Conservation (phyloP, 2,797 vertebrate species). For the Ataeniobius toweri region DNA sequence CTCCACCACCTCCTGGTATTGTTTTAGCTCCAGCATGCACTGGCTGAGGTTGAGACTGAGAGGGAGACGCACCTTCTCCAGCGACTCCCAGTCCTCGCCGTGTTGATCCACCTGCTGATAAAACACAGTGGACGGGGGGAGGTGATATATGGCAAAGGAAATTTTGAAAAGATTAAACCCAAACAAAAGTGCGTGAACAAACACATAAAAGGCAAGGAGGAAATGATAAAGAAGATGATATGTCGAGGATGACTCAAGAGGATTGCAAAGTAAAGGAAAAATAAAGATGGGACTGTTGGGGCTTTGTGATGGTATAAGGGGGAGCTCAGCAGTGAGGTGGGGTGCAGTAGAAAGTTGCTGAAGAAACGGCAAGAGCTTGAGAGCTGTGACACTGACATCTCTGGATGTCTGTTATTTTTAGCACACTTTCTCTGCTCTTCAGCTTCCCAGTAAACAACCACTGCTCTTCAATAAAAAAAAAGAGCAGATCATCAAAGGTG, state of each 20-base stretch:
- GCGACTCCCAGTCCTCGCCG: slow-evolving; percentile 79
- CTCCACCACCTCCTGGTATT: slow-evolving; percentile 75
- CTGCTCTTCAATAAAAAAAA: slow-evolving; percentile 40
- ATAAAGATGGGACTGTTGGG: slow-evolving; percentile 24
- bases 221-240: slow-evolving; percentile 4
- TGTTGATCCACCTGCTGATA: slow-evolving; percentile 56
- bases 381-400: slow-evolving; percentile 58
- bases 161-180: slow-evolving; percentile 37
- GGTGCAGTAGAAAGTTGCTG: slow-evolving; percentile 33
- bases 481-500: slow-evolving; percentile 42
- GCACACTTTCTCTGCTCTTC: slow-evolving; percentile 46
- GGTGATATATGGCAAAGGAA: slow-evolving; percentile 21
- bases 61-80: slow-evolving; percentile 81
- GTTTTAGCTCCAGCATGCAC: slow-evolving; percentile 78
- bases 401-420: slow-evolving; percentile 68
- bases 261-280: slow-evolving; percentile 9
- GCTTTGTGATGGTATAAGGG: slow-evolving; percentile 11
- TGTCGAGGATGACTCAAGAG: slow-evolving; percentile 10
- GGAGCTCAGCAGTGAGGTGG: slow-evolving; percentile 37
- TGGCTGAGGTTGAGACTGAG: slow-evolving; percentile 82
- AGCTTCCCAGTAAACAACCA: slow-evolving; percentile 42
- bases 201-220: background rate
- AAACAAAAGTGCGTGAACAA: background rate
- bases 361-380: slow-evolving; percentile 36
- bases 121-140: slow-evolving; percentile 15